These are phyloP conservation scores for Schizopygopsis malacanthus DNA, from an alignment of 2,797 vertebrate genomes.

Conservation along the genomic window DNA sequence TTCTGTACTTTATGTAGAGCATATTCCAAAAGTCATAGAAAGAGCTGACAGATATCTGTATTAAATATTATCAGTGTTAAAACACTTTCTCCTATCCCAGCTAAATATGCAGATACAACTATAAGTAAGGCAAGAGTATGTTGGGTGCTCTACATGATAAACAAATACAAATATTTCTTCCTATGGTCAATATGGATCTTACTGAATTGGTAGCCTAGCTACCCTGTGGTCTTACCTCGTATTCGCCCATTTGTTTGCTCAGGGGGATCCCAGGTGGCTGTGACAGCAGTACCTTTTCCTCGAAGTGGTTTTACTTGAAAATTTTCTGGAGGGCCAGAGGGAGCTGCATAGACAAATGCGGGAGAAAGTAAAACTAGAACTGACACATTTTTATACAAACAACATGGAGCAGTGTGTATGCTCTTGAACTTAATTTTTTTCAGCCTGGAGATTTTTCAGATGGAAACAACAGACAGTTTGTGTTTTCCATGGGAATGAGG, in stretches of 20 bases:
- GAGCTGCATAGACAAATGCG: slow-evolving; percentile 77
- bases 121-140: background rate
- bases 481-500: slow-evolving; percentile 61
- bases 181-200: background rate
- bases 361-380: slow-evolving; percentile 54
- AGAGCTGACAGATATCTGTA: background rate
- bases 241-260: slow-evolving; percentile 92
- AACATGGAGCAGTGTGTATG: slow-evolving; percentile 10
- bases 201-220: background rate
- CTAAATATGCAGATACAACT: background rate
- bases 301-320: slow-evolving; percentile 90
- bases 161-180: background rate
- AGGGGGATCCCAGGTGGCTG: slow-evolving; percentile 91
- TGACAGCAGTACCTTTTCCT: slow-evolving; percentile 89
- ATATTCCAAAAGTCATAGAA: slow-evolving; percentile 12
- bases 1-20: slow-evolving; percentile 10
- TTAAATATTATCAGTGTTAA: slow-evolving; percentile 6
- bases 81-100: background rate
- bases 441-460: slow-evolving; percentile 59
- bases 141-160: background rate
- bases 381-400: slow-evolving; percentile 3
- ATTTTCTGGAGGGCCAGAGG: slow-evolving; percentile 92
- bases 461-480: slow-evolving; percentile 62
- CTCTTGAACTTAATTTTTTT: slow-evolving; percentile 19
- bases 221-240: slow-evolving; percentile 82